Evolutionary conservation across 2,113 vertebrate species (phyloP).

Genomic region (Tragulus kanchil): DNA sequence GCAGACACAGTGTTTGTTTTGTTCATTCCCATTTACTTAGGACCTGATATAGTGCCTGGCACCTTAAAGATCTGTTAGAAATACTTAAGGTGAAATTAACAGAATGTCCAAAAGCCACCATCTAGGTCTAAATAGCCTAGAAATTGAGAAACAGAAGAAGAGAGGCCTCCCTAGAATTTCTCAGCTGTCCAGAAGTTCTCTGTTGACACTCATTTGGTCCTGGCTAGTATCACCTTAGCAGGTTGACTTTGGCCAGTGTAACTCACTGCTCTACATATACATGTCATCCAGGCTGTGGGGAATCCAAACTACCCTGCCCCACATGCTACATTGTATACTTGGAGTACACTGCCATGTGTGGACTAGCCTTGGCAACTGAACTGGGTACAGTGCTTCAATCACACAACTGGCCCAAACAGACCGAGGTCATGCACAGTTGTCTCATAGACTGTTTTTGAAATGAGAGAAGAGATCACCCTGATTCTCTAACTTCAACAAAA

Average conservation of each 20-base stretch:
- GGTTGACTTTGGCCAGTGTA: not conserved
- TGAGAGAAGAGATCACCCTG: not conserved
- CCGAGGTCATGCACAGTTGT: not conserved
- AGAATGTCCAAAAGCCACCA: not conserved
- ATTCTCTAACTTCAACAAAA: not conserved
- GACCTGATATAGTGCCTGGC: not conserved
- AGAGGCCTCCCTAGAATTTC: not conserved
- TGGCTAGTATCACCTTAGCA: not conserved
- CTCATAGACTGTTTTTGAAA: not conserved
- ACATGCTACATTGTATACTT: no score
- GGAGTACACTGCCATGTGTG: rapidly evolving
- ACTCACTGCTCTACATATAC: not conserved
- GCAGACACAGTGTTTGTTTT: not conserved
- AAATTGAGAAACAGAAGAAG: not conserved
- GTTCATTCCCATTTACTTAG: not conserved
- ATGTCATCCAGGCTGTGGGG: not conserved
- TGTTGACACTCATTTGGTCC: not conserved
- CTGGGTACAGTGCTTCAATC: rapidly evolving
- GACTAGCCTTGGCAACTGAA: not conserved
- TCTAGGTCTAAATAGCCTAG: not conserved
- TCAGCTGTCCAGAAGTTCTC: not conserved
- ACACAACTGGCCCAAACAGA: not conserved
- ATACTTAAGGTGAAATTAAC: not conserved
- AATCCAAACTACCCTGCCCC: no score
- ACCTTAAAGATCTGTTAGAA: not conserved